These are phyloP conservation scores for Zingel zingel DNA, from an alignment of 2,113 vertebrate species.

Conservation along the genomic window DNA sequence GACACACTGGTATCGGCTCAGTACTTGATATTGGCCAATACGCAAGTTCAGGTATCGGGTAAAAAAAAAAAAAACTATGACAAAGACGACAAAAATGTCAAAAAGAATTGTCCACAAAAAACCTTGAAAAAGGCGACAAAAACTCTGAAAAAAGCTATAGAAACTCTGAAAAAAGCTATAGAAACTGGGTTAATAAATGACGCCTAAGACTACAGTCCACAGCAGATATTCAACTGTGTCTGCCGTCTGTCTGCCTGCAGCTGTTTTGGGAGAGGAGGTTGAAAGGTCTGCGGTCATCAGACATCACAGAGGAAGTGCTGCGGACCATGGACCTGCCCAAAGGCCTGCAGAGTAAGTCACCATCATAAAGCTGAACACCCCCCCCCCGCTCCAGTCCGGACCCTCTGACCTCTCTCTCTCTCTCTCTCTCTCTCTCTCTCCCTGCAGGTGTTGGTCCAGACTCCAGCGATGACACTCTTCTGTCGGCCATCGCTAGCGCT, in stretches of 20 bases:
- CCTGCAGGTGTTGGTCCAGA: constrained; percentile 89
- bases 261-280: constrained; percentile 95
- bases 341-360: constrained; percentile 90
- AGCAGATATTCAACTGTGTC: not conserved
- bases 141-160: no score
- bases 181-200: no score
- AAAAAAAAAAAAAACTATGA: no score
- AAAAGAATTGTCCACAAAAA: no score
- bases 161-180: no score
- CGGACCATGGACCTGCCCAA: constrained; percentile 92
- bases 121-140: no score
- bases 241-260: constrained; percentile 72
- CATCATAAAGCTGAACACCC: not conserved
- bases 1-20: no score
- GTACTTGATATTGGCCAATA: no score
- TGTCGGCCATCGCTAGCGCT: constrained; percentile 94
- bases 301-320: constrained; percentile 89
- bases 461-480: constrained; percentile 87
- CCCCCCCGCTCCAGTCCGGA: not conserved
- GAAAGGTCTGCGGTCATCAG: constrained; percentile 90
- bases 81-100: no score
- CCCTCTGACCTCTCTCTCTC: not conserved
- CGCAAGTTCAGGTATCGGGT: no score
- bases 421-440: not conserved
- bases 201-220: no score